A percentile compares a stretch with the other conserved stretches of the same genome.
Evolutionary conservation across 2,797 vertebrate species (phyloP).

Genomic region (Morus bassanus): DNA sequence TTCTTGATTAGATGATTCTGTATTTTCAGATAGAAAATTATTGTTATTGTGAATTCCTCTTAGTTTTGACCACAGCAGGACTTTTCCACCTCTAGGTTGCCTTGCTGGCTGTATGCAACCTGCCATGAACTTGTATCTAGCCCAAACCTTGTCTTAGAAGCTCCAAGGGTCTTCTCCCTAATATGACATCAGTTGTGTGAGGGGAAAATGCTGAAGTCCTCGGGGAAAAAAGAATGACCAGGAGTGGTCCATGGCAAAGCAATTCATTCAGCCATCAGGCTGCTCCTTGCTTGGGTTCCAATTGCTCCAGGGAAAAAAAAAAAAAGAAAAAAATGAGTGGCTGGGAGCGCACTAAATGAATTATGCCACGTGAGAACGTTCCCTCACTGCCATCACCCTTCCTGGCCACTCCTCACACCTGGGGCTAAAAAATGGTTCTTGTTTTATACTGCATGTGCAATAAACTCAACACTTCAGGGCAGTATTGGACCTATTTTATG

Average conservation of each 20-base stretch:
- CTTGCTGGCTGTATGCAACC: neutral
- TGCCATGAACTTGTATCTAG: neutral
- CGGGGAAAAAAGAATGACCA: neutral
- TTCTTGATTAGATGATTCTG: neutral
- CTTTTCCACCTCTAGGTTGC: neutral
- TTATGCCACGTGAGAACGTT: neutral
- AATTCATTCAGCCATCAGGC: neutral
- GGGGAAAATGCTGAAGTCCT: neutral
- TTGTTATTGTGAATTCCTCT: neutral
- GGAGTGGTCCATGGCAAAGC: neutral
- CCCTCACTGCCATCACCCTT: neutral
- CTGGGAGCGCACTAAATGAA: neutral
- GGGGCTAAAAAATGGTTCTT: neutral
- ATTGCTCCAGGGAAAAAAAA: neutral
- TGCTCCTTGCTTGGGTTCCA: neutral
- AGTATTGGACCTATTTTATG: neutral
- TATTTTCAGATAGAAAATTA: neutral
- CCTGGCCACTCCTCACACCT: neutral
- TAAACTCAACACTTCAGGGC: neutral
- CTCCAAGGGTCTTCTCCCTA: neutral
- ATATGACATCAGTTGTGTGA: neutral
- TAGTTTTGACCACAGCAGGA: neutral
- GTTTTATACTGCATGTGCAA: neutral
- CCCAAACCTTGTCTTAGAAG: neutral
- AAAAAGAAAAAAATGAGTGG: fast-evolving